Conservation (phyloP, 1,140 invertebrate species). For the Meloidogyne exigua region DNA sequence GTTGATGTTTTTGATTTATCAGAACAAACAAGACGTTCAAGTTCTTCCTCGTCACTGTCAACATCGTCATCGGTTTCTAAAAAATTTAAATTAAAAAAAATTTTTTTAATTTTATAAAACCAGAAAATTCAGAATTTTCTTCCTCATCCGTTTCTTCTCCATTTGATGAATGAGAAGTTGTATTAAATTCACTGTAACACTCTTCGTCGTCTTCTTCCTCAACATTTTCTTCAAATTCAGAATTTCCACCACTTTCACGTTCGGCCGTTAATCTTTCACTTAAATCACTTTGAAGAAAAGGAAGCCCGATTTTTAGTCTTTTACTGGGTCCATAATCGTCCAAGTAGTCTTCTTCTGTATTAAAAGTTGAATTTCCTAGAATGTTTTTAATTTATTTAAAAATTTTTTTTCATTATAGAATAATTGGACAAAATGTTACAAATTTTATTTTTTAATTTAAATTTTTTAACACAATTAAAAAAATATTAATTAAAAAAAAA, state of each 20-base stretch:
- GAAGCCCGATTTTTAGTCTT: neutral
- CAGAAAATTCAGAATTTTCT: conserved; percentile 1
- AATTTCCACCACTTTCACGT: conserved; percentile 34
- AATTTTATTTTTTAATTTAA: neutral
- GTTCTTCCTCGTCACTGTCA: conserved; percentile 23
- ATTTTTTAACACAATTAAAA: neutral
- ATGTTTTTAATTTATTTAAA: too few relatives aligned
- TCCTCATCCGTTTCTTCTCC: conserved; percentile 29
- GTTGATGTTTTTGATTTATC: neutral
- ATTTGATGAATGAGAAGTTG: conserved; percentile 29
- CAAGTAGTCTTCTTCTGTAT: neutral
- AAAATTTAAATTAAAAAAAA: neutral
- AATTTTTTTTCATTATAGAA: neutral
- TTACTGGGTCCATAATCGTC: neutral
- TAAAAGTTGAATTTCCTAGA: conserved; percentile 14
- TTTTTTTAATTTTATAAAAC: neutral
- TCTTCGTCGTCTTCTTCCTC: conserved; percentile 31
- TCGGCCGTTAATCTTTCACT: conserved; percentile 20
- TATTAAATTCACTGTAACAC: neutral
- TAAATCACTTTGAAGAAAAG: neutral
- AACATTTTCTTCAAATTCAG: conserved; percentile 27
- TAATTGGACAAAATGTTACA: neutral
- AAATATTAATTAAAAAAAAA: neutral
- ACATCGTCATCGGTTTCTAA: conserved; percentile 26
- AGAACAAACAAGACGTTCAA: conserved; percentile 23